These are phyloP conservation scores for Meta bourneti DNA, from an alignment of 2,888 invertebrate species.

Conservation along the genomic window DNA sequence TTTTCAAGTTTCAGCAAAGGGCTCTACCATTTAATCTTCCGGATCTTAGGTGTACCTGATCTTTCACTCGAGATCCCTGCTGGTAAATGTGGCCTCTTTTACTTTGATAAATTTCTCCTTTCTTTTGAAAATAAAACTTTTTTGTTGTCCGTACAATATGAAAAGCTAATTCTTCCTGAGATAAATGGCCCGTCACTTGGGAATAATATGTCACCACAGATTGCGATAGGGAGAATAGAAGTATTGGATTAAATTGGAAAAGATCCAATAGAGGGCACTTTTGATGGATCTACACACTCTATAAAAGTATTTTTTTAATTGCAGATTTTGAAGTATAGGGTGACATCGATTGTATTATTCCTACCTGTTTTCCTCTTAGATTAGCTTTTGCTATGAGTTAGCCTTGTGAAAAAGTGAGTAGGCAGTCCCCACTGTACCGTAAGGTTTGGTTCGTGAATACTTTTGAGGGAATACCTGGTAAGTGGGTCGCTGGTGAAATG, in stretches of 20 bases:
- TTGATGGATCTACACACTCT: neutral
- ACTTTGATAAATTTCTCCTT: neutral
- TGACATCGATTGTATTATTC: neutral
- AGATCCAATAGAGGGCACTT: neutral
- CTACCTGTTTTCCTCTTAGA: too few relatives aligned
- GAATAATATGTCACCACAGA: constrained; percentile 1
- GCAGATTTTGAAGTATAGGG: neutral
- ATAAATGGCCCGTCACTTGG: neutral
- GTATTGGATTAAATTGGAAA: neutral
- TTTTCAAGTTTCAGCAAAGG: too few relatives aligned
- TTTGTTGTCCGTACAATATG: neutral
- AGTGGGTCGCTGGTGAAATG: too few relatives aligned
- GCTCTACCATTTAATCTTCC: too few relatives aligned
- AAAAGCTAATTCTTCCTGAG: neutral
- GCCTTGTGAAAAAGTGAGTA: too few relatives aligned
- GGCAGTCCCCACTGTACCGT: too few relatives aligned
- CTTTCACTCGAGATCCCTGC: neutral
- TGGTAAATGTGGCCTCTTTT: neutral
- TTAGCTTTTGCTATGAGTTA: too few relatives aligned
- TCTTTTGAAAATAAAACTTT: neutral
- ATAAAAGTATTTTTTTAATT: neutral
- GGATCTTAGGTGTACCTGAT: neutral
- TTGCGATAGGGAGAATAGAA: neutral
- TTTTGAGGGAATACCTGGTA: too few relatives aligned
- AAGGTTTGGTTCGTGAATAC: too few relatives aligned